Evolutionary conservation across 1,140 invertebrate species (phyloP).

Genomic region (Chrysomallon squamiferum): DNA sequence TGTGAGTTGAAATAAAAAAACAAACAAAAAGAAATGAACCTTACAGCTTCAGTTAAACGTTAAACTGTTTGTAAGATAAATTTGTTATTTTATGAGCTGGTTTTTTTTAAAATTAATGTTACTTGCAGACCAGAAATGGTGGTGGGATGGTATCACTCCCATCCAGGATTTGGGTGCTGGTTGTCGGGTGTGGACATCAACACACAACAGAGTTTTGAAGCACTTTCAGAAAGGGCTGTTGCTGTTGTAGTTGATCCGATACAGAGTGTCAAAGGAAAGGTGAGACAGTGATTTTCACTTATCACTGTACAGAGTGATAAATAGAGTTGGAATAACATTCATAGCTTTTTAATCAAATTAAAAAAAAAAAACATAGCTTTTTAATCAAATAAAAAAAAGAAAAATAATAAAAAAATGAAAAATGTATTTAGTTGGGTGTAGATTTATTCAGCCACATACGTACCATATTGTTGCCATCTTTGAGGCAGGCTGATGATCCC

Average conservation of each 20-base stretch:
- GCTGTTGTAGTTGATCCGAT: conserved; percentile 99
- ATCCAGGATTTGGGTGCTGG: conserved; percentile 99
- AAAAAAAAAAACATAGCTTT: background rate
- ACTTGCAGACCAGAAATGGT: conserved; percentile 92
- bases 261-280: conserved; percentile 94
- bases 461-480: too few relatives aligned
- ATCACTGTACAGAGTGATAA: background rate
- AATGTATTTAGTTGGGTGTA: too few relatives aligned
- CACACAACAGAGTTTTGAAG: conserved; percentile 99
- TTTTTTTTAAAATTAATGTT: too few relatives aligned
- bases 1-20: too few relatives aligned
- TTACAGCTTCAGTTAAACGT: too few relatives aligned
- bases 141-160: conserved; percentile 99
- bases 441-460: too few relatives aligned
- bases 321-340: background rate
- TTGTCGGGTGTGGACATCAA: conserved; percentile 99
- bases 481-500: too few relatives aligned
- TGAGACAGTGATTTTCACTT: conserved; percentile 30
- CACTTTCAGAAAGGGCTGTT: conserved; percentile 95
- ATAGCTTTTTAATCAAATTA: background rate
- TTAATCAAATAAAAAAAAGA: too few relatives aligned
- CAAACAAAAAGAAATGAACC: too few relatives aligned
- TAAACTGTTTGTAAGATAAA: too few relatives aligned
- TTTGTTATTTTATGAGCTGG: too few relatives aligned
- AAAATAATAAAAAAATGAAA: too few relatives aligned